A percentile compares a stretch with the other conserved stretches of the same genome.
These are phyloP conservation scores for Misgurnus mizolepis DNA, from an alignment of 2,113 vertebrate species.

Conservation along the genomic window DNA sequence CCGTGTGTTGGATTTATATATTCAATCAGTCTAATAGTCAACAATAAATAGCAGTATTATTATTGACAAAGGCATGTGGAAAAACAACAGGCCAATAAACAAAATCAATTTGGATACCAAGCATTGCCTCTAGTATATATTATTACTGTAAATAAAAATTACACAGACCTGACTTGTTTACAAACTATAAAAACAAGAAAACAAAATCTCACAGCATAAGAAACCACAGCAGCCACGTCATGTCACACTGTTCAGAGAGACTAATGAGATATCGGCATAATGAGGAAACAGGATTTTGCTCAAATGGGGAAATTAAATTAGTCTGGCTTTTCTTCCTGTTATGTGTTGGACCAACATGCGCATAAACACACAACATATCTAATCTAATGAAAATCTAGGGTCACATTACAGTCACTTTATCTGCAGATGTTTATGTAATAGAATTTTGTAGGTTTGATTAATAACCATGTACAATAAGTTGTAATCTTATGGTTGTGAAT, in stretches of 20 bases:
- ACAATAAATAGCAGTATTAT: neutral
- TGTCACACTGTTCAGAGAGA: conserved; percentile 29
- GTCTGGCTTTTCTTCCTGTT: conserved; percentile 32
- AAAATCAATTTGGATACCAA: neutral
- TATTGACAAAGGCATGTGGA: neutral
- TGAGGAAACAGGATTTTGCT: conserved; percentile 37
- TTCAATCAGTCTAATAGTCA: neutral
- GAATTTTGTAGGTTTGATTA: neutral
- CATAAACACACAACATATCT: neutral
- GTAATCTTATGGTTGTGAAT: too few species aligned
- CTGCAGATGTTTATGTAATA: conserved; percentile 12
- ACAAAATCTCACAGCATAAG: neutral
- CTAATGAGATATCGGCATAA: conserved; percentile 40
- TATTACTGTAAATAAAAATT: neutral
- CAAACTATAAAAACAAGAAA: neutral
- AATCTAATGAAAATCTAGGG: neutral
- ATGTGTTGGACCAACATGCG: conserved; percentile 1
- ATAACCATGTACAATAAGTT: too few species aligned
- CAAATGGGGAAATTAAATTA: conserved; percentile 49
- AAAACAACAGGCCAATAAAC: conserved; percentile 8
- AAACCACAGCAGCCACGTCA: conserved; percentile 1
- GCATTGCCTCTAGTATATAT: neutral
- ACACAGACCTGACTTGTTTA: neutral
- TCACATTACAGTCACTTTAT: neutral
- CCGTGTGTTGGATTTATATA: neutral